Percentiles rank a stretch among this genome's conserved stretches.
These are phyloP conservation scores for Zoroaster sp. DNA, from an alignment of 53 echinoderm and acorn worm species.

Conservation along the genomic window DNA sequence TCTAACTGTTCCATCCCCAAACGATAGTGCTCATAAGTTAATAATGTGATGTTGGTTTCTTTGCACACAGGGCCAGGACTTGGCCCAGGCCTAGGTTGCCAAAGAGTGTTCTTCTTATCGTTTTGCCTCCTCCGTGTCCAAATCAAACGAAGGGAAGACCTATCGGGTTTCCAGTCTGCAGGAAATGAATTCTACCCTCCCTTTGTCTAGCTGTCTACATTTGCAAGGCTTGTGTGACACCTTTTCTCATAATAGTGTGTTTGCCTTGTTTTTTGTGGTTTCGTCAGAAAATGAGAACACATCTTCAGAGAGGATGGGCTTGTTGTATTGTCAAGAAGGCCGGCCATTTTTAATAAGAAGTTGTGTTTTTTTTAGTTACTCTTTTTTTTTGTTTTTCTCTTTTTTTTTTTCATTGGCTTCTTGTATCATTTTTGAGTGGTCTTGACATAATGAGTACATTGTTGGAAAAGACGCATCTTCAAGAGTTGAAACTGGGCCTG, in stretches of 20 bases:
- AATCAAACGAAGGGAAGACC: neutral
- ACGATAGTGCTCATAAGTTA: no score
- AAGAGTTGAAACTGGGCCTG: no score
- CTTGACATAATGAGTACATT: neutral
- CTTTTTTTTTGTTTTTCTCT: no score
- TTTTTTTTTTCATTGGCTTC: neutral
- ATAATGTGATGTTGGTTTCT: neutral
- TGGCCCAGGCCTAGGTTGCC: neutral
- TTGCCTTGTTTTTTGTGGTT: slow-evolving; percentile 20
- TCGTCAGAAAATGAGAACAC: neutral
- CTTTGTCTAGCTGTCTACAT: slow-evolving; percentile 32
- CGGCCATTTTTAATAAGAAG: neutral
- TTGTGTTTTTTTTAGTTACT: neutral
- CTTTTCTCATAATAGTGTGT: neutral
- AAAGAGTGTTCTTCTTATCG: neutral
- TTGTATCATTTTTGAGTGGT: neutral
- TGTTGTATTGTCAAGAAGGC: neutral
- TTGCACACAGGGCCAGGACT: neutral
- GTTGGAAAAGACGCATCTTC: no score
- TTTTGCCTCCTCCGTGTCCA: neutral
- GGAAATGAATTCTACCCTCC: slow-evolving; percentile 38
- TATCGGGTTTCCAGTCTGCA: slow-evolving; percentile 29
- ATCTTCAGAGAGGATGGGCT: neutral
- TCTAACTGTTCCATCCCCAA: no score
- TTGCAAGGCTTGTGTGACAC: slow-evolving; percentile 6